phyloP scores from a whole-genome alignment of 2,797 vertebrate genomes.

The Leptatherina wallacei region DNA sequence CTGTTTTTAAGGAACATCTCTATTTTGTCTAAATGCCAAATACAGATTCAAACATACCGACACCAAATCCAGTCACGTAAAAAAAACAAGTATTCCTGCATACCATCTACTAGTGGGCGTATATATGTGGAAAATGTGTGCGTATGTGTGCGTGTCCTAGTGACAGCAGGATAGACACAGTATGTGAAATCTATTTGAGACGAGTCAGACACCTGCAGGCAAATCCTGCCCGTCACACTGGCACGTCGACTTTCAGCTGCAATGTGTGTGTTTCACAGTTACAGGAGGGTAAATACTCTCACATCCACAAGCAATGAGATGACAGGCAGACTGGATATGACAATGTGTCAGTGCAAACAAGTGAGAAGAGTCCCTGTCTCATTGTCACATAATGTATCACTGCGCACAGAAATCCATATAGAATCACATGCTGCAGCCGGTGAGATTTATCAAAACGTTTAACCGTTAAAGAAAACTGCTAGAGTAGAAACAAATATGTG shows the following conservation, averaged over 20 bases:
- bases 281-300: conserved; percentile 36
- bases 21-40: neutral
- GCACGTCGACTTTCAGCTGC: conserved; percentile 36
- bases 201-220: conserved; percentile 50
- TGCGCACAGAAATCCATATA: neutral
- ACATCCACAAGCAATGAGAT: conserved; percentile 23
- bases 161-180: conserved; percentile 21
- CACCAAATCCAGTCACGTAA: neutral
- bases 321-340: conserved; percentile 46
- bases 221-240: conserved; percentile 37
- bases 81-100: conserved; percentile 8
- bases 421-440: conserved; percentile 7
- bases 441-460: conserved; percentile 35
- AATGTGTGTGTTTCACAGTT: conserved; percentile 50
- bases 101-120: neutral
- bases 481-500: conserved; percentile 38
- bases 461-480: conserved; percentile 25
- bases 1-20: neutral
- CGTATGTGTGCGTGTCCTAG: conserved; percentile 14
- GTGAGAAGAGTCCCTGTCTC: conserved; percentile 19
- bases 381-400: conserved; percentile 8
- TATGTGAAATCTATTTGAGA: conserved; percentile 40
- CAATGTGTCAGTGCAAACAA: conserved; percentile 49
- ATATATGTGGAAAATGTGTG: neutral
- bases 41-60: neutral